A percentile compares a stretch with the other conserved stretches of the same genome.
phyloP scores from a whole-genome alignment of 2,888 invertebrate genomes.

The Dasypolia templi region DNA sequence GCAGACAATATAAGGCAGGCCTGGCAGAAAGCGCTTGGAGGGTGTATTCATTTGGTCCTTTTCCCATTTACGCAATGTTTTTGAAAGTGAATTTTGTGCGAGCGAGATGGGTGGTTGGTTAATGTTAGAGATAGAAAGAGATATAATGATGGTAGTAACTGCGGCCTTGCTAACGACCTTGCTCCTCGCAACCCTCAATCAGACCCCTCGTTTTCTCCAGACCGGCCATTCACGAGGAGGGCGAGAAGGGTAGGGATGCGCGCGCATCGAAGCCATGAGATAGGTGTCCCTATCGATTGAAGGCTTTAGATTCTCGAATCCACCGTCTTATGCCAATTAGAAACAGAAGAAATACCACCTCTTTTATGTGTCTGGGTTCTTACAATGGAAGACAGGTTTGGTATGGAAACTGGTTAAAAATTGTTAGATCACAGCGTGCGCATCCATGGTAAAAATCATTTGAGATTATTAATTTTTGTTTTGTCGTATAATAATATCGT shows the following conservation, averaged over 20 bases:
- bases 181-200: conserved; percentile 78
- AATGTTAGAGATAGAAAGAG: too few relatives aligned
- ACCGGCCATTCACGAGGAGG: conserved; percentile 86
- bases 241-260: conserved; percentile 81
- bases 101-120: too few relatives aligned
- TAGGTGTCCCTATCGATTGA: conserved; percentile 84
- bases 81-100: too few relatives aligned
- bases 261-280: conserved; percentile 84
- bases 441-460: background rate
- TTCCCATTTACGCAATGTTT: conserved; percentile 82
- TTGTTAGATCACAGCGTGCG: too few relatives aligned
- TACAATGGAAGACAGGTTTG: background rate
- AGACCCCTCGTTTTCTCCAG: conserved; percentile 80
- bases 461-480: background rate
- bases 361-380: conserved; percentile 23
- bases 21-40: conserved; percentile 75
- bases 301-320: conserved; percentile 73
- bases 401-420: background rate
- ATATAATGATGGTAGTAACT: conserved; percentile 85
- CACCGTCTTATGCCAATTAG: conserved; percentile 73
- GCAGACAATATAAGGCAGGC: conserved; percentile 69
- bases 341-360: conserved; percentile 43
- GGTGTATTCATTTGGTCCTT: conserved; percentile 80
- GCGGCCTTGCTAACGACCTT: conserved; percentile 87
- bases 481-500: background rate